Conservation (phyloP, 2,888 invertebrate species). For the Chymomyza fuscimana region DNA sequence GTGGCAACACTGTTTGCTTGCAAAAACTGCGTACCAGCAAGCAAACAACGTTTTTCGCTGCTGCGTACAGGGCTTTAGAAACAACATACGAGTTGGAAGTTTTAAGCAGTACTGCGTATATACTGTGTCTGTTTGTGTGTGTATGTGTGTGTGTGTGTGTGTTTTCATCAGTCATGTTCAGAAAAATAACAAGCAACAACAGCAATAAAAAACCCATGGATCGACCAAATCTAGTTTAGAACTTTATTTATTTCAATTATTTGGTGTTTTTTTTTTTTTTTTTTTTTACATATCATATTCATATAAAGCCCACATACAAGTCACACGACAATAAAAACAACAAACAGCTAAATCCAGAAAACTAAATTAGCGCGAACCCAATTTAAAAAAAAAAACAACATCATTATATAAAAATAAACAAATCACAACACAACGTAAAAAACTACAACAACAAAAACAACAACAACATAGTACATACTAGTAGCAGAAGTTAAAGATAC, state of each 20-base stretch:
- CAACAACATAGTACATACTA: constrained; percentile 17
- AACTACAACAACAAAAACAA: constrained; percentile 16
- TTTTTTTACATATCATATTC: not conserved
- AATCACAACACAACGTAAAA: not conserved
- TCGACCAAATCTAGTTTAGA: too few species aligned
- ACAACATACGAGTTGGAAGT: too few species aligned
- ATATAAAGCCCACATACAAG: constrained; percentile 17
- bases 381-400: constrained; percentile 14
- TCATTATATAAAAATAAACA: not conserved
- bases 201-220: too few species aligned
- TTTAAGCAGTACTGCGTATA: not conserved
- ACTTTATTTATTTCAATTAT: too few species aligned
- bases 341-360: constrained; percentile 26
- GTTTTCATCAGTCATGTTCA: constrained; percentile 8
- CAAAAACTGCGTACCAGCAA: too few species aligned
- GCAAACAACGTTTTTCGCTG: too few species aligned
- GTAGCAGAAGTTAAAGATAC: constrained; percentile 30
- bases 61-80: too few species aligned
- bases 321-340: constrained; percentile 31
- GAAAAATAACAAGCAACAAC: too few species aligned
- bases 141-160: constrained; percentile 11
- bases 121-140: constrained; percentile 7
- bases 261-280: too few species aligned
- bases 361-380: constrained; percentile 15
- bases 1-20: too few species aligned